Evolutionary conservation across 2,113 vertebrate genomes (phyloP).

Genomic region (Sphaerodactylus townsendi): DNA sequence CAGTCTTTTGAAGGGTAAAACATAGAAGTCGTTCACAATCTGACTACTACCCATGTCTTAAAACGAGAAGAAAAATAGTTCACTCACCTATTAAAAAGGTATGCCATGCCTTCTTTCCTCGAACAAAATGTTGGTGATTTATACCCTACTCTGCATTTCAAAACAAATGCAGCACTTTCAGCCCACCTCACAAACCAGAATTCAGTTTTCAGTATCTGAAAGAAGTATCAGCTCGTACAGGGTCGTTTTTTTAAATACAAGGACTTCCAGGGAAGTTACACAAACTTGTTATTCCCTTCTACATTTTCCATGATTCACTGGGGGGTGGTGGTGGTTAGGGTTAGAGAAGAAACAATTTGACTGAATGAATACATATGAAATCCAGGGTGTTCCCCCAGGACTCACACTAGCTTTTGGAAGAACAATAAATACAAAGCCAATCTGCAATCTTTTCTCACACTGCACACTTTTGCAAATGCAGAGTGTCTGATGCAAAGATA

Average conservation of each 20-base stretch:
- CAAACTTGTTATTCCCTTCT: background rate
- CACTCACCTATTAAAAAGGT: accelerated
- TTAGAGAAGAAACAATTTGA: background rate
- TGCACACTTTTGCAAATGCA: too few species aligned
- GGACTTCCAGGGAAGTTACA: background rate
- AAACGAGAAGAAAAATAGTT: background rate
- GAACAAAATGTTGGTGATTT: too few species aligned
- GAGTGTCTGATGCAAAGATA: too few species aligned
- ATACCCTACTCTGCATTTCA: too few species aligned
- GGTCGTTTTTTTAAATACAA: background rate
- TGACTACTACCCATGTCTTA: background rate
- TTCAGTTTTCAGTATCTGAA: background rate
- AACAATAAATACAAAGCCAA: background rate
- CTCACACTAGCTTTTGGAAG: background rate
- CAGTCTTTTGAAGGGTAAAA: background rate
- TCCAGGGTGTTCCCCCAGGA: too few species aligned
- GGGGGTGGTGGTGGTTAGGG: too few species aligned
- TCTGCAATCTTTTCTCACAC: background rate
- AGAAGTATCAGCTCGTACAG: background rate
- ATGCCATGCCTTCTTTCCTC: background rate
- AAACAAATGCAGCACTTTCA: background rate
- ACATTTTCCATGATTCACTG: background rate
- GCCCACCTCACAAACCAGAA: background rate
- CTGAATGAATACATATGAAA: background rate
- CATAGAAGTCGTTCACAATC: background rate